phyloP scores from a whole-genome alignment of 2,113 vertebrate genomes.

The Spilogale gracilis region DNA sequence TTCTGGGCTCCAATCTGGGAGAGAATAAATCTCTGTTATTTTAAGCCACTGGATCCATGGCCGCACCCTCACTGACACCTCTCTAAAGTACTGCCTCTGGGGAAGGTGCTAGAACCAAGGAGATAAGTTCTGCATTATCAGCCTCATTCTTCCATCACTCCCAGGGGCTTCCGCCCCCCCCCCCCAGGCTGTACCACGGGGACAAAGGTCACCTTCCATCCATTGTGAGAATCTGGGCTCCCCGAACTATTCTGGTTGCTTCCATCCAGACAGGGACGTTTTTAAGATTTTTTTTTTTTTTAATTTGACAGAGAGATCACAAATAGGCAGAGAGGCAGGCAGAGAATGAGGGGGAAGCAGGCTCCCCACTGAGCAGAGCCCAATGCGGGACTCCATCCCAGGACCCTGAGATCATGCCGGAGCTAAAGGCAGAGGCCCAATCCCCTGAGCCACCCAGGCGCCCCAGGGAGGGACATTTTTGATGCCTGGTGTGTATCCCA shows the following conservation, averaged over 20 bases:
- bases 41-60: not conserved
- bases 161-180: not conserved
- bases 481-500: not conserved
- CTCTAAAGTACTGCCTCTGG: not conserved
- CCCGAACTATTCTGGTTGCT: not conserved
- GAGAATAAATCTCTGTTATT: not conserved
- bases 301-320: too few species aligned
- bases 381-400: too few species aligned
- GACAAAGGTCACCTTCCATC: not conserved
- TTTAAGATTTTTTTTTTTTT: too few species aligned
- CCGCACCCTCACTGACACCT: not conserved
- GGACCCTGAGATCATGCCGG: too few species aligned
- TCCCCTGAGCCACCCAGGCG: too few species aligned
- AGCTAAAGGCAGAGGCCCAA: too few species aligned
- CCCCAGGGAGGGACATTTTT: not conserved
- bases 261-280: not conserved
- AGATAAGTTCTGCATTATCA: accelerated
- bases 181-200: not conserved
- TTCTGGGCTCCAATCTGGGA: not conserved
- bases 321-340: too few species aligned
- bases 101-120: not conserved
- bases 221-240: not conserved
- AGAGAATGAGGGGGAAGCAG: too few species aligned
- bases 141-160: accelerated
- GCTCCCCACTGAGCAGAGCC: too few species aligned